These are phyloP conservation scores for Beris morrisii DNA, from an alignment of 2,888 invertebrate genomes.

Conservation along the genomic window DNA sequence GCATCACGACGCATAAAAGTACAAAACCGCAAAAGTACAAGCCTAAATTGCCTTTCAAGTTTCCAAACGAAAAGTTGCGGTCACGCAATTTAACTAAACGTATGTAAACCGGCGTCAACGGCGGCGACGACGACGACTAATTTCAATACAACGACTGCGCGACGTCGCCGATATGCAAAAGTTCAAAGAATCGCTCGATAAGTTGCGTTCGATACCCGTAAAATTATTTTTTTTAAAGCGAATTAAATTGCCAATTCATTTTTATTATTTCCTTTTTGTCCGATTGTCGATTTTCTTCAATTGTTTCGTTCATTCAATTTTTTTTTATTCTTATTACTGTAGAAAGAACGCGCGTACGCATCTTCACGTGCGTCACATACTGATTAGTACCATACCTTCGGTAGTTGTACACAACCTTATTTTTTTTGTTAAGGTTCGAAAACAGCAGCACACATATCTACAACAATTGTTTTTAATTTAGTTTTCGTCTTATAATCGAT, in stretches of 20 bases:
- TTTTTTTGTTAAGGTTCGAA: too few relatives aligned
- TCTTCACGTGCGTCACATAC: slow-evolving; percentile 34
- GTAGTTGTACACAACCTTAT: slow-evolving; percentile 2
- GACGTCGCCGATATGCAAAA: too few relatives aligned
- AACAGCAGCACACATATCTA: not conserved
- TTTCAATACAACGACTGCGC: not conserved
- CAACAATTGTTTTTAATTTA: slow-evolving; percentile 5
- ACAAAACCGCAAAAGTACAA: not conserved
- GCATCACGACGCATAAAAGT: slow-evolving; percentile 7
- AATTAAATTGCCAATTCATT: too few relatives aligned
- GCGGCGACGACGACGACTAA: not conserved
- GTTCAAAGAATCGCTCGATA: too few relatives aligned
- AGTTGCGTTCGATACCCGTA: too few relatives aligned
- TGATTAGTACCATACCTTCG: slow-evolving; percentile 26
- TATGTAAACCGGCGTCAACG: not conserved
- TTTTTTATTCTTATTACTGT: too few relatives aligned
- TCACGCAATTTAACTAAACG: slow-evolving; percentile 2
- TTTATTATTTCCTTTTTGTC: too few relatives aligned
- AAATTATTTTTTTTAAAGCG: too few relatives aligned
- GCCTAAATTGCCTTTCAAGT: too few relatives aligned
- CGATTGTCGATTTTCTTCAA: too few relatives aligned
- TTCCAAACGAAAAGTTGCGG: slow-evolving; percentile 17
- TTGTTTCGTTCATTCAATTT: not conserved
- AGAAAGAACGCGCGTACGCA: slow-evolving; percentile 2
- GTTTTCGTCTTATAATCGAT: slow-evolving; percentile 14